These are phyloP conservation scores for Ciconia maguari DNA, from an alignment of 2,113 vertebrate genomes.

Conservation along the genomic window DNA sequence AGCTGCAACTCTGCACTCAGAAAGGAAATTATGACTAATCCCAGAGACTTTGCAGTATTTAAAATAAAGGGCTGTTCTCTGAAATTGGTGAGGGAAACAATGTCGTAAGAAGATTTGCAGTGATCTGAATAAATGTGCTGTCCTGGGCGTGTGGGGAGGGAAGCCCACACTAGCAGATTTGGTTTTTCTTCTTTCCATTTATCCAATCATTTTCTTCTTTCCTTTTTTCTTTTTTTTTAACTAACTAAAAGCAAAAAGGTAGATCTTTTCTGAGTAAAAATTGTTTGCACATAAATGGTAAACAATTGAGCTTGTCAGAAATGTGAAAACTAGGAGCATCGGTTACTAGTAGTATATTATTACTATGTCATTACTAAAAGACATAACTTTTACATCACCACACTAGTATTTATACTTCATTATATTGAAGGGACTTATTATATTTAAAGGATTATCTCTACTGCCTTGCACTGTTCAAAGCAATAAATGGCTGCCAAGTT, in stretches of 20 bases:
- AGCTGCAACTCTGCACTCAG: background rate
- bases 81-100: background rate
- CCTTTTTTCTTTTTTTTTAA: background rate
- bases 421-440: background rate
- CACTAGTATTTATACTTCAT: background rate
- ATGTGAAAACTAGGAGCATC: background rate
- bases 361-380: background rate
- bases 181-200: background rate
- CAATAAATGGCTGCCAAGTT: constrained; percentile 52
- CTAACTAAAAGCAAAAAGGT: background rate
- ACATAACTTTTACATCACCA: background rate
- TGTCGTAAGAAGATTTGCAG: background rate
- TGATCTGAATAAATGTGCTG: background rate
- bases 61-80: background rate
- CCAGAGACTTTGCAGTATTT: background rate
- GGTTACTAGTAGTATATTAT: background rate
- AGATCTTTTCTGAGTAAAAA: background rate
- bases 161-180: rapidly evolving
- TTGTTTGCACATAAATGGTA: background rate
- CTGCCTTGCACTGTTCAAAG: constrained; percentile 9
- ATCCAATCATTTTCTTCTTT: background rate
- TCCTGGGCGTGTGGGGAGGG: background rate
- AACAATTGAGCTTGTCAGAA: background rate
- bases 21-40: rapidly evolving
- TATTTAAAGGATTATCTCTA: constrained; percentile 38